Percentiles rank a stretch among this genome's conserved stretches.
These are phyloP conservation scores for Ochotona princeps DNA, from an alignment of 2,113 vertebrate species.

Conservation along the genomic window DNA sequence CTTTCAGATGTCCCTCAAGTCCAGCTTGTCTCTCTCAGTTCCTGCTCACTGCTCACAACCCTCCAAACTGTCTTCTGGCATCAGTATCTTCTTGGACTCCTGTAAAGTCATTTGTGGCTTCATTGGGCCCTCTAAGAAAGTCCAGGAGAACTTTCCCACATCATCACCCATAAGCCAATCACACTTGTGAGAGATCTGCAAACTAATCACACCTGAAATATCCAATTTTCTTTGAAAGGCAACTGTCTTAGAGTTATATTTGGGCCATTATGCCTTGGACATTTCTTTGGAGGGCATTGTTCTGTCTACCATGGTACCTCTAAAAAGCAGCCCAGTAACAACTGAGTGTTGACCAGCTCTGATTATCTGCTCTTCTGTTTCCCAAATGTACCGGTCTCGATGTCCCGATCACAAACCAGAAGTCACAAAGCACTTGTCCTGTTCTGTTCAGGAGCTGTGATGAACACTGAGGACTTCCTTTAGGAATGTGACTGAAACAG, in stretches of 20 bases:
- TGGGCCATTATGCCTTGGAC: no score
- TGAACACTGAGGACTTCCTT: background rate
- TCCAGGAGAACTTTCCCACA: background rate
- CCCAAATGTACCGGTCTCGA: no score
- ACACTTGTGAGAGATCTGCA: background rate
- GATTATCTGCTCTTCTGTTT: no score
- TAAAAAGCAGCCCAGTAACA: no score
- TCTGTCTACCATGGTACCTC: no score
- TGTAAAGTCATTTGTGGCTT: background rate
- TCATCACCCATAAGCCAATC: background rate
- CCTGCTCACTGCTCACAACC: background rate
- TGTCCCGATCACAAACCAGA: background rate
- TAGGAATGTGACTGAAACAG: background rate
- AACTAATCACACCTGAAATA: background rate
- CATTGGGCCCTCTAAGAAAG: background rate
- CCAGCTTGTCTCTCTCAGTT: no score
- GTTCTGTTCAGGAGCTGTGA: background rate
- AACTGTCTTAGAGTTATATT: background rate
- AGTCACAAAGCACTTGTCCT: background rate
- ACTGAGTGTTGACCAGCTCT: background rate
- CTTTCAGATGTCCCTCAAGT: background rate
- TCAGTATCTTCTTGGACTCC: background rate
- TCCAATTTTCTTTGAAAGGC: background rate
- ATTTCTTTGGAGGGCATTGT: no score
- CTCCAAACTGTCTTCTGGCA: background rate